Percentiles rank a stretch among this genome's conserved stretches.
Evolutionary conservation across 2,888 invertebrate genomes (phyloP).

Genomic region (Sepioteuthis lessoniana): DNA sequence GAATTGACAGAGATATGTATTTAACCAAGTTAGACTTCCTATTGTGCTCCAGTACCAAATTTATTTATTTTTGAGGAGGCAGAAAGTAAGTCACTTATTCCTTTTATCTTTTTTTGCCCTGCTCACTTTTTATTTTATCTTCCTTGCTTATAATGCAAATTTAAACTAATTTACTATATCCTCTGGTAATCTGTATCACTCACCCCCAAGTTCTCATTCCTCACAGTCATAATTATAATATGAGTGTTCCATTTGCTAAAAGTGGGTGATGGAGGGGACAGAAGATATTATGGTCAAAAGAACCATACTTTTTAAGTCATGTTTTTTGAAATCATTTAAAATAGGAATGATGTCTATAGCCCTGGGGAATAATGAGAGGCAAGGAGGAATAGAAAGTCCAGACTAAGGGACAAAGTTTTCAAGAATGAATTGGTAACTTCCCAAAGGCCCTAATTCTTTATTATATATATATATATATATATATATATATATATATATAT

Average conservation of each 20-base stretch:
- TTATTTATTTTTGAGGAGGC: background rate
- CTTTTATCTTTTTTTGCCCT: background rate
- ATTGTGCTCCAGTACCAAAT: background rate
- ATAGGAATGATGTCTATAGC: background rate
- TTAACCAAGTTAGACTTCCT: background rate
- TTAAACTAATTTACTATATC: conserved; percentile 23
- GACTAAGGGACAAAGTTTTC: background rate
- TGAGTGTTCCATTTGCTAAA: background rate
- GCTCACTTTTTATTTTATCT: conserved; percentile 8
- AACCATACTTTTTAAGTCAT: background rate
- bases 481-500: background rate
- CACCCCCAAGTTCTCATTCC: background rate
- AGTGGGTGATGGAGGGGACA: background rate
- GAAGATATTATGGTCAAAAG: background rate
- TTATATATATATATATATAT: background rate
- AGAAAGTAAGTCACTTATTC: background rate
- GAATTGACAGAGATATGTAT: background rate
- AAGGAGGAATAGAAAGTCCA: background rate
- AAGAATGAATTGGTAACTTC: background rate
- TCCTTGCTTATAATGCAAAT: background rate
- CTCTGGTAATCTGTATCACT: background rate
- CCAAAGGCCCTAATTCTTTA: background rate
- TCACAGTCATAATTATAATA: conserved; percentile 8
- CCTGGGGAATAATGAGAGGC: background rate
- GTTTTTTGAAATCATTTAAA: background rate